These are phyloP conservation scores for Sialia sialis DNA, from an alignment of 2,113 vertebrate genomes.

Conservation along the genomic window DNA sequence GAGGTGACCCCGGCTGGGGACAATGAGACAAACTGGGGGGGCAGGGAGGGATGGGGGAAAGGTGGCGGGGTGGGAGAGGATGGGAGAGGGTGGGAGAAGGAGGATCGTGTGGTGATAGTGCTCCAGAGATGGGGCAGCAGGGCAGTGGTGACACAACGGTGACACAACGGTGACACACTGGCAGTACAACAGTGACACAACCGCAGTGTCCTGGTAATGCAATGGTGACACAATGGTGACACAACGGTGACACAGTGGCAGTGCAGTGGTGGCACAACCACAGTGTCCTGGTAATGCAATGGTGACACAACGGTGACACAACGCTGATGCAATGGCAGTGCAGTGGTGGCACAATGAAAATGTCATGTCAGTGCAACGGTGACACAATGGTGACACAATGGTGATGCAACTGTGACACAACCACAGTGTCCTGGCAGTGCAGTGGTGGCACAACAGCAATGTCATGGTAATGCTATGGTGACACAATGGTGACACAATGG, in stretches of 20 bases:
- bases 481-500: no score
- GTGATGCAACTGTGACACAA: no score
- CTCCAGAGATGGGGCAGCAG: fast-evolving
- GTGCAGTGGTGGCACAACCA: background rate
- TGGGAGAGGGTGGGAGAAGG: background rate
- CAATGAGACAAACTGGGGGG: fast-evolving
- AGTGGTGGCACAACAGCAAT: no score
- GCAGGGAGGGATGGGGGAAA: background rate
- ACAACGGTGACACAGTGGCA: fast-evolving
- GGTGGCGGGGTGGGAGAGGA: fast-evolving
- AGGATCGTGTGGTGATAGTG: fast-evolving
- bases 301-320: background rate
- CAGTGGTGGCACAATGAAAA: fast-evolving
- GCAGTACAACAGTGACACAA: fast-evolving
- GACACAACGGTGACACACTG: fast-evolving
- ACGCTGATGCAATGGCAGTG: fast-evolving
- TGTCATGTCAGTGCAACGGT: fast-evolving
- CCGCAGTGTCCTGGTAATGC: background rate
- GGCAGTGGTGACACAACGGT: fast-evolving
- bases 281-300: no score
- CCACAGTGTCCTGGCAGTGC: no score
- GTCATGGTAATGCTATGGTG: no score
- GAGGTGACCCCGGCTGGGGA: background rate
- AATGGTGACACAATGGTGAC: no score
- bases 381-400: fast-evolving